Percentiles rank a stretch among this genome's conserved stretches.
phyloP scores from a whole-genome alignment of 1,140 invertebrate genomes.

The Archivesica marissinica region DNA sequence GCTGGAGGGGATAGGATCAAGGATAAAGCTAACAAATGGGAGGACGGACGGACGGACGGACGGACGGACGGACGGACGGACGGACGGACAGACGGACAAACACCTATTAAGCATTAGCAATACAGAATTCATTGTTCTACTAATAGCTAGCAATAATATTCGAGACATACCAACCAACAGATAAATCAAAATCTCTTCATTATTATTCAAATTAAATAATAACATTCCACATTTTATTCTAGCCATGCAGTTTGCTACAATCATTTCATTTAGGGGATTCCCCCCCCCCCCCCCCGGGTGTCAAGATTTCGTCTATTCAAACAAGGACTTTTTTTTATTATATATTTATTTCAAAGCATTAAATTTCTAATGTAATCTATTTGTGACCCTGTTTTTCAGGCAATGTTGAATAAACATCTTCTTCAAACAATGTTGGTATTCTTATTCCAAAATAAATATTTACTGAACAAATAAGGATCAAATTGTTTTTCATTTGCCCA shows the following conservation, averaged over 20 bases:
- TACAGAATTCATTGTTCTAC: too few relatives aligned
- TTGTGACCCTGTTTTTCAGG: constrained; percentile 48
- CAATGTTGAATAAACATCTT: constrained; percentile 59
- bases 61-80: too few relatives aligned
- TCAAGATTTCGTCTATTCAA: constrained; percentile 53
- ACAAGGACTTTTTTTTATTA: constrained; percentile 53
- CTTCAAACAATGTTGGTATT: constrained; percentile 60
- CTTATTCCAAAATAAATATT: constrained; percentile 63
- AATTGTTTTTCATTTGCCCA: constrained; percentile 63
- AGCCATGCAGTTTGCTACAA: constrained; percentile 2
- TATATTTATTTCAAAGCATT: constrained; percentile 63
- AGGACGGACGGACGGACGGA: too few relatives aligned
- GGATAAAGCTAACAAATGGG: too few relatives aligned
- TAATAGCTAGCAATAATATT: too few relatives aligned
- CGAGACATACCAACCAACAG: too few relatives aligned
- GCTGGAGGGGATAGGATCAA: too few relatives aligned
- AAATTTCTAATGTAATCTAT: constrained; percentile 64
- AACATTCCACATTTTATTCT: constrained; percentile 20
- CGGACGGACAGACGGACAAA: too few relatives aligned
- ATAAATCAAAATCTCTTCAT: too few relatives aligned
- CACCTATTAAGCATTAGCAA: too few relatives aligned
- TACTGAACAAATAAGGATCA: constrained; percentile 60
- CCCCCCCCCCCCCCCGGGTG: background rate
- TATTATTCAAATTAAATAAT: too few relatives aligned
- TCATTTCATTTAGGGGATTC: too few relatives aligned